Base-by-base conservation (phyloP, 2,888 invertebrate genomes). In the Fragum whitleyi region DNA sequence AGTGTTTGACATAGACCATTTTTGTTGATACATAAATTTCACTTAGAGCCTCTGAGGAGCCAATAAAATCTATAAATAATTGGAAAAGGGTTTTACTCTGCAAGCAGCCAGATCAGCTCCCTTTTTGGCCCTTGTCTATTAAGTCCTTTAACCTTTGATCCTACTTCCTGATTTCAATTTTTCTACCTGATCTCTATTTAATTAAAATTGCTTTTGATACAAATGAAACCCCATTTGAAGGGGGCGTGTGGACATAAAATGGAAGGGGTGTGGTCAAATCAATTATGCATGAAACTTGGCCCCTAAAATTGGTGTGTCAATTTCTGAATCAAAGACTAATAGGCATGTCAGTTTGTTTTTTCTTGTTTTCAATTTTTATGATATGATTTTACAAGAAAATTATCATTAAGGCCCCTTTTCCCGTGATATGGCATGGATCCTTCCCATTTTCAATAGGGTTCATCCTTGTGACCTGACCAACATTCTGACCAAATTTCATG, bases 271-370 rank as follows among this genome's bases (percentile, higher is more conserved):
- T 7, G 61, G 29, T 28, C 19, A 19, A 61, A 61, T 61, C 61
- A 61, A 61, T 61, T 61, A 61, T 61, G 47, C 61, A n/a, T 61
- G 29, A 32, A 28, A n/a, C 61, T n/a, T 61, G 61, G 61, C 61
- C 61, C 61, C 61, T 61, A 19, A 61, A 32, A 29, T 61, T 61
- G 32, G 29, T 61, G 32, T 29, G 32, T 61, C 29, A 61, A 61
- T n/a, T 29, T 32, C 11, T 19, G 57, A n/a, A 57, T 47, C 47
- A 47, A 47, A 47, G 47, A 3, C 47, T 47, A 47, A 47, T 47
- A 47, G 47, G 47, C 47, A 47, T 47, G 47, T 47, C 47, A 47
- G n/a, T 47, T 47, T 47, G 47, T 19, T 47, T 14, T 36, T 47
- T 47, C 47, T 47, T 47, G 47, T 47, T 19, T 47, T 47, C 47